phyloP scores from a whole-genome alignment of 2,888 invertebrate species.

The Epinotia nisella region DNA sequence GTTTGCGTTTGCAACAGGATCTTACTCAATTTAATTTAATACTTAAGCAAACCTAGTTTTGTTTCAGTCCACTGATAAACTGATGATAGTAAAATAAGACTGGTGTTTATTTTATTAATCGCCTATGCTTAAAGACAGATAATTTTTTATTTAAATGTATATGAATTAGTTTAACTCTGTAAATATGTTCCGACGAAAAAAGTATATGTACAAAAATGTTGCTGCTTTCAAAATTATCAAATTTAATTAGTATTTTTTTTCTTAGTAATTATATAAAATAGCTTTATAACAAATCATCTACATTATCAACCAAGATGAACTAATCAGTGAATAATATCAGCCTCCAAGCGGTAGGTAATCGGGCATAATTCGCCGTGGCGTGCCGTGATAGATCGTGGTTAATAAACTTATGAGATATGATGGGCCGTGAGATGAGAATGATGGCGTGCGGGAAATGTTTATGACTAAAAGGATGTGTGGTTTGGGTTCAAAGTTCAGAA shows the following conservation, averaged over 20 bases:
- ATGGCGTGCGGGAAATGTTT: slow-evolving; percentile 25
- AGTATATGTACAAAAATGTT: neutral
- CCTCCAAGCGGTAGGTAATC: slow-evolving; percentile 45
- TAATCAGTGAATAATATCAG: slow-evolving; percentile 51
- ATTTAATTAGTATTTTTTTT: neutral
- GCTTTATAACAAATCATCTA: neutral
- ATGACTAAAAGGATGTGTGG: slow-evolving; percentile 20
- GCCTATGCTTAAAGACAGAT: too few species aligned
- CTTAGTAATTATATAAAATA: neutral
- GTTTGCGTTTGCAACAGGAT: neutral
- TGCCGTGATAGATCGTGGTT: slow-evolving; percentile 49
- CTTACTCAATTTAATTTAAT: neutral
- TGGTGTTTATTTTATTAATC: too few species aligned
- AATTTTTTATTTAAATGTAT: too few species aligned
- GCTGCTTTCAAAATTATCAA: neutral
- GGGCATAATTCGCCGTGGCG: slow-evolving; percentile 49
- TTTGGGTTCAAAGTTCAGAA: slow-evolving; percentile 13
- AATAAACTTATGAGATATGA: slow-evolving; percentile 45
- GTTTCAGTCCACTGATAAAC: neutral
- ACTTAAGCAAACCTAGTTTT: neutral
- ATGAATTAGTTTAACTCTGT: neutral
- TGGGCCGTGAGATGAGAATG: slow-evolving; percentile 48
- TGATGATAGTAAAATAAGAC: neutral
- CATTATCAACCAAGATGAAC: slow-evolving; percentile 31
- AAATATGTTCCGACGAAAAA: neutral